A percentile compares a stretch with the other conserved stretches of the same genome.
Evolutionary conservation across 2,888 invertebrate species (phyloP).

Genomic region (Agriopis marginaria): DNA sequence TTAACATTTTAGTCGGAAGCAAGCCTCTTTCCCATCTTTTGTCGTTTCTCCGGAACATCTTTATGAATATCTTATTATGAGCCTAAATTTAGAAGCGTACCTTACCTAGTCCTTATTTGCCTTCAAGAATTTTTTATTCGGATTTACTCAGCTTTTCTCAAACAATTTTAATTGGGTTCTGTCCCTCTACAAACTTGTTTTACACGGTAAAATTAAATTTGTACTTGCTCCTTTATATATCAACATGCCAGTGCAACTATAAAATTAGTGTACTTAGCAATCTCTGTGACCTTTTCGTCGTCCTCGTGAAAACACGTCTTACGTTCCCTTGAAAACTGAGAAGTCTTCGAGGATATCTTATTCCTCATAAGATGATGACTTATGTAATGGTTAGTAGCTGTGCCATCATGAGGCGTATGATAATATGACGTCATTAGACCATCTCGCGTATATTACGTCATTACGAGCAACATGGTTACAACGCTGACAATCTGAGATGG

Average conservation of each 20-base stretch:
- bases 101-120: conserved; percentile 80
- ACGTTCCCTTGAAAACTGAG: conserved; percentile 26
- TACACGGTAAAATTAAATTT: conserved; percentile 65
- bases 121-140: conserved; percentile 72
- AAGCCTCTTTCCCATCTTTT: conserved; percentile 64
- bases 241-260: conserved; percentile 36
- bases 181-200: conserved; percentile 74
- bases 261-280: conserved; percentile 28
- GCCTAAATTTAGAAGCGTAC: conserved; percentile 76
- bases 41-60: conserved; percentile 71
- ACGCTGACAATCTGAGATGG: conserved; percentile 79
- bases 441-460: conserved; percentile 58
- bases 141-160: conserved; percentile 79
- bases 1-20: conserved; percentile 69
- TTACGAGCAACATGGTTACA: conserved; percentile 72
- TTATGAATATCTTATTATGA: conserved; percentile 83
- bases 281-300: conserved; percentile 20
- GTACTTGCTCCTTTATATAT: conserved; percentile 45
- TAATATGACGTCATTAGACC: conserved; percentile 63
- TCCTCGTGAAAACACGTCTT: background rate
- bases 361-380: conserved; percentile 70
- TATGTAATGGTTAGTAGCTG: conserved; percentile 70
- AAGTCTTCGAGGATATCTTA: conserved; percentile 61
- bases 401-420: conserved; percentile 41
- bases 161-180: conserved; percentile 84